Evolutionary conservation across 2,113 vertebrate genomes (phyloP).

Genomic region (Notechis scutatus): DNA sequence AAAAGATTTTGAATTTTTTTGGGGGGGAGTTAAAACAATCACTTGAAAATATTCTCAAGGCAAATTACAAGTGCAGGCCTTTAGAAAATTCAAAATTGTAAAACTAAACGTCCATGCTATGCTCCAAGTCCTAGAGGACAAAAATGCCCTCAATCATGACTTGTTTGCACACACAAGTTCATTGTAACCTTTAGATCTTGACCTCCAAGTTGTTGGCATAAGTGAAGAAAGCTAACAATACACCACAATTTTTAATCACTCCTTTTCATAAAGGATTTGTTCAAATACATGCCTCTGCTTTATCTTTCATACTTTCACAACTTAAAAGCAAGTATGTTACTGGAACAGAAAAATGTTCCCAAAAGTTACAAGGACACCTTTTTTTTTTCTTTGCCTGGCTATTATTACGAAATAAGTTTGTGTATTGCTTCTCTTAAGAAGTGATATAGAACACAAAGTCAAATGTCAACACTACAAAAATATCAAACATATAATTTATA

Average conservation of each 20-base stretch:
- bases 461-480: not conserved
- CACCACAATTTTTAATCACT: not conserved
- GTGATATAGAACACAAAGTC: not conserved
- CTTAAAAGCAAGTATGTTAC: not conserved
- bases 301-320: not conserved
- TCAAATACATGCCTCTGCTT: fast-evolving
- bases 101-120: not conserved
- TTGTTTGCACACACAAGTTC: conserved; percentile 41
- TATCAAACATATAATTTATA: not conserved
- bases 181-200: conserved; percentile 8
- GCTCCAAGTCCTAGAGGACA: not conserved
- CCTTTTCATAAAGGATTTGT: not conserved
- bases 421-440: not conserved
- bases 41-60: not conserved
- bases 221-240: not conserved
- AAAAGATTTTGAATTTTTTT: not conserved
- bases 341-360: not conserved
- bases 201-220: conserved; percentile 33
- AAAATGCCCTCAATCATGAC: conserved; percentile 38
- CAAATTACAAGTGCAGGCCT: not conserved
- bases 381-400: not conserved
- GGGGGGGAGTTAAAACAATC: fast-evolving
- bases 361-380: not conserved
- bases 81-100: conserved; percentile 15
- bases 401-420: not conserved